Conservation (phyloP, 2,113 vertebrate species). For the Tor tambroides region DNA sequence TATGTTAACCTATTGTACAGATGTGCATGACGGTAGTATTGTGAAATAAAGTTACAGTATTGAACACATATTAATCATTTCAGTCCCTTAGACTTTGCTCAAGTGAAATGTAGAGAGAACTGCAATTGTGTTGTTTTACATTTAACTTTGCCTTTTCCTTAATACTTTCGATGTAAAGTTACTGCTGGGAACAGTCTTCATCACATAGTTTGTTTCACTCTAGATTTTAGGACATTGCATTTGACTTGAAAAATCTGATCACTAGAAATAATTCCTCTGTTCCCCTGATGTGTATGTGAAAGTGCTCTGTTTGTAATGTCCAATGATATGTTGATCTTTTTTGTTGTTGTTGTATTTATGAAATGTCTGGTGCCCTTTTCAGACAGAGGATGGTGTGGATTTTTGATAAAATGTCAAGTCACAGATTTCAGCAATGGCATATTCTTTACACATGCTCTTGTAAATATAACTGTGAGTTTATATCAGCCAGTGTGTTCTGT, state of each 20-base stretch:
- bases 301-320: constrained; percentile 65
- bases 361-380: constrained; percentile 50
- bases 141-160: constrained; percentile 36
- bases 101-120: constrained; percentile 32
- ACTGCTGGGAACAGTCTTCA: constrained; percentile 27
- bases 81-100: constrained; percentile 57
- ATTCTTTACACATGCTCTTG: constrained; percentile 38
- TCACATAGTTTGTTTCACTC: constrained; percentile 35
- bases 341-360: constrained; percentile 48
- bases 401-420: constrained; percentile 32
- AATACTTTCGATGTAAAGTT: constrained; percentile 43
- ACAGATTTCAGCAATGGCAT: background rate
- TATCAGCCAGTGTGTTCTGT: constrained; percentile 48
- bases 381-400: constrained; percentile 41
- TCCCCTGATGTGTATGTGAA: constrained; percentile 58
- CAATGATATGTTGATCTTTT: constrained; percentile 56
- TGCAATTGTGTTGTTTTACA: constrained; percentile 53
- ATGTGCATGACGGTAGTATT: constrained; percentile 68
- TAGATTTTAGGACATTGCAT: constrained; percentile 58
- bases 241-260: constrained; percentile 37
- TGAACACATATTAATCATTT: constrained; percentile 56
- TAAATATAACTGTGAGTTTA: constrained; percentile 49
- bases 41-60: constrained; percentile 63
- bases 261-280: constrained; percentile 30
- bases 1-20: constrained; percentile 65